Conservation (phyloP, 2,797 vertebrate genomes). For the Melanotaenia boesemani region DNA sequence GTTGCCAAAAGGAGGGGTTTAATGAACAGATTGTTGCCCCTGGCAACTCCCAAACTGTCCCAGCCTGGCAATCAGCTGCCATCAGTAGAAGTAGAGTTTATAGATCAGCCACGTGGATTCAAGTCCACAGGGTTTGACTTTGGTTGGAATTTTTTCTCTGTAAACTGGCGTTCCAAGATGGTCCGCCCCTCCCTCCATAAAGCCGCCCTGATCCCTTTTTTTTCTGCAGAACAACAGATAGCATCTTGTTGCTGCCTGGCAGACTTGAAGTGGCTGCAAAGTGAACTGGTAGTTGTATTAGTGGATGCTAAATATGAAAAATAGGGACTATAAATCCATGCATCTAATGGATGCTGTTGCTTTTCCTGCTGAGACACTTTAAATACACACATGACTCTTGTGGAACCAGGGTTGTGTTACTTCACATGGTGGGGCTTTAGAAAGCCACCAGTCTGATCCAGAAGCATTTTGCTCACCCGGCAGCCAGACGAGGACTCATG, state of each 20-base stretch:
- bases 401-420: conserved; percentile 74
- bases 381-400: conserved; percentile 73
- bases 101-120: conserved; percentile 62
- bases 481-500: conserved; percentile 48
- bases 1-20: conserved; percentile 66
- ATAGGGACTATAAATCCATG: conserved; percentile 60
- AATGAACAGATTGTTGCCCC: conserved; percentile 82
- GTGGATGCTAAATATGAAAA: conserved; percentile 50
- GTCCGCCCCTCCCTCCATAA: conserved; percentile 59
- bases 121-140: conserved; percentile 41
- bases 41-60: conserved; percentile 75
- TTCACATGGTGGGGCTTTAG: conserved; percentile 57
- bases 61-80: conserved; percentile 57
- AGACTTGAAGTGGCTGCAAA: conserved; percentile 52
- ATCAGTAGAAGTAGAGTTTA: conserved; percentile 67
- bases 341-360: conserved; percentile 54
- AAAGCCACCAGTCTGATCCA: conserved; percentile 59
- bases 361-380: conserved; percentile 73
- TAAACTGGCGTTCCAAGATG: conserved; percentile 48
- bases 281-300: conserved; percentile 41
- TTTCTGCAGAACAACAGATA: conserved; percentile 61
- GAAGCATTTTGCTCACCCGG: conserved; percentile 40
- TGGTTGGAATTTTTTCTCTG: conserved; percentile 50
- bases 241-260: conserved; percentile 70
- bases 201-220: conserved; percentile 42